phyloP scores from a whole-genome alignment of 2,797 vertebrate species.

The Labroides dimidiatus region DNA sequence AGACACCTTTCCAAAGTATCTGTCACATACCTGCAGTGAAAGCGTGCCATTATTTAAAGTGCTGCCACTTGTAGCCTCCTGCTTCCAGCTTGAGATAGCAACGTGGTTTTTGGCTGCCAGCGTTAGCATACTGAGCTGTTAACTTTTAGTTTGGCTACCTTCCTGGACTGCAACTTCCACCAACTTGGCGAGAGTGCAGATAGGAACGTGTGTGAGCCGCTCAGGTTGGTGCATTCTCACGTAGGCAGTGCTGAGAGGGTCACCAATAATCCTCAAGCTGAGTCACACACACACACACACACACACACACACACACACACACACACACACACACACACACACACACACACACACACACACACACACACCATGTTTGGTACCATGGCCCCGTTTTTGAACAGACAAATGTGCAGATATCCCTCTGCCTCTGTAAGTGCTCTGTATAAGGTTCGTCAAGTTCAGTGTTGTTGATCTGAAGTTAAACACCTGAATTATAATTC shows the following conservation, averaged over 20 bases:
- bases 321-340: too few species aligned
- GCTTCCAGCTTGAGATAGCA: conserved; percentile 67
- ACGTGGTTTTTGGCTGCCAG: conserved; percentile 66
- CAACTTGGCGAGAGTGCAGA: conserved; percentile 56
- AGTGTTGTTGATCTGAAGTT: conserved; percentile 1
- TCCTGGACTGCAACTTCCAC: conserved; percentile 64
- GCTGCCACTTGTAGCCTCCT: conserved; percentile 40
- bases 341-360: too few species aligned
- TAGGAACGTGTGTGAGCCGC: conserved; percentile 21
- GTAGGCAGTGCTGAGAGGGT: conserved; percentile 75
- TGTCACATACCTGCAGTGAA: conserved; percentile 51
- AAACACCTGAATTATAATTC: background rate
- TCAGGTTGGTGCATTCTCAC: conserved; percentile 74
- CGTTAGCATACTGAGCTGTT: conserved; percentile 60
- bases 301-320: conserved; percentile 44
- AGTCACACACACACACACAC: conserved; percentile 53
- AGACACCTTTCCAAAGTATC: conserved; percentile 42
- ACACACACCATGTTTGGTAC: conserved; percentile 14
- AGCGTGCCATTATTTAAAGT: conserved; percentile 45
- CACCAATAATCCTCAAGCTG: conserved; percentile 61
- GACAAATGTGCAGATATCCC: background rate
- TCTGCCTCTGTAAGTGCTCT: conserved; percentile 1
- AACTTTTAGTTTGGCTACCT: conserved; percentile 65
- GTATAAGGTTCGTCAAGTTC: background rate
- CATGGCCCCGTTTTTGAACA: conserved; percentile 13